Percentiles rank a stretch among this genome's conserved stretches.
Evolutionary conservation across 2,888 invertebrate genomes (phyloP).

Genomic region (Synanthedon tipuliformis): DNA sequence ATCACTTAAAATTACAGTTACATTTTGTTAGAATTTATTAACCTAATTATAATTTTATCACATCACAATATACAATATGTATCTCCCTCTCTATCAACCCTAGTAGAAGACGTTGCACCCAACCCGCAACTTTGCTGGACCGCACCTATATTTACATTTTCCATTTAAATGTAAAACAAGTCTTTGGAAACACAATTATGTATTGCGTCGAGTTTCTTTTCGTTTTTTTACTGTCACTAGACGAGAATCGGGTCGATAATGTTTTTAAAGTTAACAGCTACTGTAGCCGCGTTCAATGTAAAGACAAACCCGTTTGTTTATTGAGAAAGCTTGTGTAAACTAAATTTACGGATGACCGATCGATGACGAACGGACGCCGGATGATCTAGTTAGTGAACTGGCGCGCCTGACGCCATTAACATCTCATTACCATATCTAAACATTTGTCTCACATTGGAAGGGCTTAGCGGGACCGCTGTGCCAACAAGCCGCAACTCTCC

Average conservation of each 20-base stretch:
- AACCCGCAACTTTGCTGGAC: not conserved
- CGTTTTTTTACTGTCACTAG: not conserved
- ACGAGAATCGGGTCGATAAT: not conserved
- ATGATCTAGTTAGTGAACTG: constrained; percentile 56
- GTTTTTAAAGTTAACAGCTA: not conserved
- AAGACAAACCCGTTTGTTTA: constrained; percentile 26
- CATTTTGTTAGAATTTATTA: too few species aligned
- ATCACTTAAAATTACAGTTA: too few species aligned
- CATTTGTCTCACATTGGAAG: constrained; percentile 58
- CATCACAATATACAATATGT: not conserved
- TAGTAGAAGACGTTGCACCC: not conserved
- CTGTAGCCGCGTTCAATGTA: not conserved
- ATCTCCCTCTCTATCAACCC: not conserved
- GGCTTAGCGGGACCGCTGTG: constrained; percentile 51
- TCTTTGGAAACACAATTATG: not conserved
- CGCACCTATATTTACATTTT: not conserved
- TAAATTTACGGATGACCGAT: constrained; percentile 28
- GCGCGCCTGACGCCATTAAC: constrained; percentile 44
- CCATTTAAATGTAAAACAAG: not conserved
- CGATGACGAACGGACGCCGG: constrained; percentile 24
- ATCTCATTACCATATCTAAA: constrained; percentile 65
- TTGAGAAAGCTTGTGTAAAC: constrained; percentile 48
- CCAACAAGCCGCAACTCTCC: constrained; percentile 45
- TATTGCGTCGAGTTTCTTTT: not conserved
- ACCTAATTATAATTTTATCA: too few species aligned